Conservation (phyloP, 2,113 vertebrate species). For the Aix galericulata region DNA sequence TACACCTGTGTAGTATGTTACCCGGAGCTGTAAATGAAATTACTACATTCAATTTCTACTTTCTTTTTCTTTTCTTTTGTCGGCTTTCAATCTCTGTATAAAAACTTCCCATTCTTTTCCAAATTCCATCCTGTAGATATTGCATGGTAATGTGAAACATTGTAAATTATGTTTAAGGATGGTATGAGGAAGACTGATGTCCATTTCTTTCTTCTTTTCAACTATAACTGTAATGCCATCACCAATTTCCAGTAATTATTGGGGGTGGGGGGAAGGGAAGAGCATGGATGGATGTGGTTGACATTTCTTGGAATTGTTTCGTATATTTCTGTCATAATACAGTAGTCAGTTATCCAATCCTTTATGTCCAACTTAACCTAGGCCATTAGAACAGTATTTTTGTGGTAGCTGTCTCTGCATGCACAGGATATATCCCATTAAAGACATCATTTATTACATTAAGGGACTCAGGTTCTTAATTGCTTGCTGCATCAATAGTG, state of each 20-base stretch:
- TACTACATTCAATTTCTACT: neutral
- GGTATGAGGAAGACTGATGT: neutral
- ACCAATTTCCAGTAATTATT: neutral
- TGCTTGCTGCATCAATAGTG: neutral
- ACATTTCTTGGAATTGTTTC: slow-evolving; percentile 17
- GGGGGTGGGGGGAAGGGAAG: neutral
- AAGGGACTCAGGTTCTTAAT: neutral
- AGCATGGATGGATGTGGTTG: neutral
- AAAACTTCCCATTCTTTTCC: neutral
- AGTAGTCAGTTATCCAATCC: neutral
- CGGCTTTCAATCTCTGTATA: neutral
- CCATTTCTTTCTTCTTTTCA: neutral
- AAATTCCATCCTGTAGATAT: neutral
- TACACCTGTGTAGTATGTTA: neutral
- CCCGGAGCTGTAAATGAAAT: neutral
- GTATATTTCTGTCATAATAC: neutral
- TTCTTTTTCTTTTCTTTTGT: neutral
- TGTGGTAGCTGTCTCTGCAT: neutral
- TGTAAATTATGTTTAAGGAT: neutral
- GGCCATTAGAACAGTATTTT: neutral
- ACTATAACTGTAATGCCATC: neutral
- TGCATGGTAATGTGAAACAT: neutral
- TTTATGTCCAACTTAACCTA: neutral
- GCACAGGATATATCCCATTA: neutral
- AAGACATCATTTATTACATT: neutral